Evolutionary conservation across 2,888 invertebrate species (phyloP).

Genomic region (Podabrus alpinus): DNA sequence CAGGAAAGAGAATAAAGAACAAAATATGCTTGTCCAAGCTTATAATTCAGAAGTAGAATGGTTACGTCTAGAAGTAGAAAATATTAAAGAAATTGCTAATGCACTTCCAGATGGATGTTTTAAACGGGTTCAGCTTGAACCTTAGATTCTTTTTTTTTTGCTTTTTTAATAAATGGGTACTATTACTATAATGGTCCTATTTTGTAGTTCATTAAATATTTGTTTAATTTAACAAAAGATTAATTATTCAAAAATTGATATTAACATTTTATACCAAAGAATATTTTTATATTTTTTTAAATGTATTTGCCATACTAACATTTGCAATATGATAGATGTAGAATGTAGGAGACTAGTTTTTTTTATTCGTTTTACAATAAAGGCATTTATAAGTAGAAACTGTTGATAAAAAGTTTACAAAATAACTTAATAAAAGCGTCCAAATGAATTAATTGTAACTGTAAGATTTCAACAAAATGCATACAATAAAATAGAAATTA

Average conservation of each 20-base stretch:
- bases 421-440: too few species aligned
- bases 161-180: background rate
- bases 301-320: background rate
- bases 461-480: too few species aligned
- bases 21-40: constrained; percentile 72
- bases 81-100: constrained; percentile 78
- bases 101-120: constrained; percentile 81
- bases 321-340: background rate
- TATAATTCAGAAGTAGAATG: constrained; percentile 77
- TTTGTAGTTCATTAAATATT: background rate
- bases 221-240: background rate
- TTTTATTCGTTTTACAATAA: background rate
- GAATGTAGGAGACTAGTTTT: background rate
- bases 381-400: background rate
- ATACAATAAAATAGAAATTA: too few species aligned
- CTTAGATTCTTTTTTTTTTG: constrained; percentile 50
- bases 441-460: too few species aligned
- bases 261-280: constrained; percentile 28
- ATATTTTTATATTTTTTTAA: background rate
- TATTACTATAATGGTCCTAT: constrained; percentile 1
- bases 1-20: constrained; percentile 63
- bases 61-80: constrained; percentile 76
- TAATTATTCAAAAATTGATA: background rate
- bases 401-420: too few species aligned
- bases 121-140: constrained; percentile 77